Evolutionary conservation across 37 sponge, comb jelly and placozoan genomes (phyloP).

Genomic region (Beroe forskalii): DNA sequence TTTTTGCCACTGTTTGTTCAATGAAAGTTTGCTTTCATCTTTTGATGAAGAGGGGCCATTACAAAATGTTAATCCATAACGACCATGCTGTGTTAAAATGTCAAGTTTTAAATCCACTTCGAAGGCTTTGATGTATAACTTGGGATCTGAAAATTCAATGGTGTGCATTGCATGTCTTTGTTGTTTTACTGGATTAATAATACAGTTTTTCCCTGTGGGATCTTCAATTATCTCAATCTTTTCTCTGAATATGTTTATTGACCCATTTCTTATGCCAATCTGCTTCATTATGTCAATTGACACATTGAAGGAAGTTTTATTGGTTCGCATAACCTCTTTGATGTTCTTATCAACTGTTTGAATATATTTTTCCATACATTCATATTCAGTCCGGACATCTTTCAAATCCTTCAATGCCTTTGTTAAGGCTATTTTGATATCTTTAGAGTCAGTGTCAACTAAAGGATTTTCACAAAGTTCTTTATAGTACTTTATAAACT

Average conservation of each 20-base stretch:
- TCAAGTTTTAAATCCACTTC: conserved; percentile 19
- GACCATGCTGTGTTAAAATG: conserved; percentile 5
- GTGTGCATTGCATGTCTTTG: not conserved
- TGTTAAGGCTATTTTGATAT: not conserved
- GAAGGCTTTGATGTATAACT: conserved; percentile 32
- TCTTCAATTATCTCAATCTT: conserved; percentile 25
- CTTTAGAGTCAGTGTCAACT: conserved; percentile 14
- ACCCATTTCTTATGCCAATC: not conserved
- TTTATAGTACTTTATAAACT: conserved; percentile 44
- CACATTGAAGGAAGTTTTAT: not conserved
- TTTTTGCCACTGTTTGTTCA: not conserved
- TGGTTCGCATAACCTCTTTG: not conserved
- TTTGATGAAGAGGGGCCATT: not conserved
- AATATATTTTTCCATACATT: conserved; percentile 58
- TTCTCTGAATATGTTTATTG: conserved; percentile 1
- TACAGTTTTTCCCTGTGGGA: not conserved
- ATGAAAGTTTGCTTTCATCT: not conserved
- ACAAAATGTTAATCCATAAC: conserved; percentile 11
- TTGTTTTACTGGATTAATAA: conserved; percentile 2
- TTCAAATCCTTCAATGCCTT: conserved; percentile 52
- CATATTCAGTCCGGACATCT: conserved; percentile 15
- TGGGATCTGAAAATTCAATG: conserved; percentile 21
- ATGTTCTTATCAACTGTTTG: conserved; percentile 18
- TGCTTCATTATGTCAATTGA: conserved; percentile 17
- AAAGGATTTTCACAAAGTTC: conserved; percentile 30